Conservation (phyloP, 2,888 invertebrate species). For the Mylabris sibirica region DNA sequence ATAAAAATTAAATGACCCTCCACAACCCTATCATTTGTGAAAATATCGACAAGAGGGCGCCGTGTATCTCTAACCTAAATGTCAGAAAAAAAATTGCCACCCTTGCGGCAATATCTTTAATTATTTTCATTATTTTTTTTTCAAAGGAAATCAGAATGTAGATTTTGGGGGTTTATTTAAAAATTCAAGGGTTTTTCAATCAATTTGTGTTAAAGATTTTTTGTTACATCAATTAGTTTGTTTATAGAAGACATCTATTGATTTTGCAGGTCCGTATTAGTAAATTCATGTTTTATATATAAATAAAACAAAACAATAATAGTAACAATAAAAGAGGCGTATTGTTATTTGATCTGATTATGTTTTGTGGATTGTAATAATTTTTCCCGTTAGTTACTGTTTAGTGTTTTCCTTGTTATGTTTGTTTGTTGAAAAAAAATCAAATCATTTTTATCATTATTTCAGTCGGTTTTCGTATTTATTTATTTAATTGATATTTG, state of each 20-base stretch:
- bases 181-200: neutral
- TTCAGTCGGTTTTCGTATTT: neutral
- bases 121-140: neutral
- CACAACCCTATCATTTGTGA: neutral
- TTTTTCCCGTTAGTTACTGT: neutral
- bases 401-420: neutral
- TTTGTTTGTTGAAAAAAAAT: neutral
- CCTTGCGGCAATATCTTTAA: neutral
- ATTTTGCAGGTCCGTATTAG: constrained; percentile 24
- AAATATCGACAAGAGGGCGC: constrained; percentile 2
- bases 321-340: neutral
- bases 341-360: constrained; percentile 6
- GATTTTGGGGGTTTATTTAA: neutral
- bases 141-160: neutral
- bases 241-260: constrained; percentile 21
- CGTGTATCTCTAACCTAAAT: neutral
- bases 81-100: neutral
- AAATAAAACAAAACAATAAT: neutral
- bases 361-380: neutral
- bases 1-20: neutral
- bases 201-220: neutral
- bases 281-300: constrained; percentile 21
- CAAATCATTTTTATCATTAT: neutral
- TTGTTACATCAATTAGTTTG: neutral
- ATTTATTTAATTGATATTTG: constrained; percentile 4